Percentiles rank a stretch among this genome's conserved stretches.
Conservation (phyloP, 2,113 vertebrate genomes). For the Himantopus leucocephalus region DNA sequence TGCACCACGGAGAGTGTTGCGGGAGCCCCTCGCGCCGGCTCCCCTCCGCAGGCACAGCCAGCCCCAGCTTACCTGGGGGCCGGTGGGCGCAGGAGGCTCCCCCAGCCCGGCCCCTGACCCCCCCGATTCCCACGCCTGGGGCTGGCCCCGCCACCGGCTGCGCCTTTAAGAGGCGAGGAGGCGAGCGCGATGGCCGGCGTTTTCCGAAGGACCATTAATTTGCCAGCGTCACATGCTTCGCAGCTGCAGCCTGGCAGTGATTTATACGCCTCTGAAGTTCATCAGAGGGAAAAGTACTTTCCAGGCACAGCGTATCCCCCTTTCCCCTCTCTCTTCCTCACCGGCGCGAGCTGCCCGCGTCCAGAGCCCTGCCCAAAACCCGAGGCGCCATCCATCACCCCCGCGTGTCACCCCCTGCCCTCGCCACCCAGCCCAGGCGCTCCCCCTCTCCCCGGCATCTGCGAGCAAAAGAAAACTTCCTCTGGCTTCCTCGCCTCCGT, state of each 20-base stretch:
- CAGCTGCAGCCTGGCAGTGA: conserved; percentile 65
- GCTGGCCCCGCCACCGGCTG: background rate
- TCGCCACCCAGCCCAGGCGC: conserved; percentile 26
- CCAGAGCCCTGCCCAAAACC: background rate
- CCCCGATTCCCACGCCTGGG: background rate
- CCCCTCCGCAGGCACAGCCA: background rate
- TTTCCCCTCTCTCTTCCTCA: background rate
- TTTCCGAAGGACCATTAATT: conserved; percentile 31
- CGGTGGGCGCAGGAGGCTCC: rapidly evolving
- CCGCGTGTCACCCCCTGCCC: background rate
- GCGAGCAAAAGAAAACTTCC: conserved; percentile 62
- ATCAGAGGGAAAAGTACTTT: conserved; percentile 52
- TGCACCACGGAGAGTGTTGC: rapidly evolving
- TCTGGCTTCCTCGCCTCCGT: conserved; percentile 3
- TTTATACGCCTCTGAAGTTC: conserved; percentile 63
- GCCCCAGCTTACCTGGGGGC: background rate
- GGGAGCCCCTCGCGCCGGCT: rapidly evolving
- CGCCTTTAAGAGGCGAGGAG: conserved; percentile 22
- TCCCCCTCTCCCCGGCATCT: conserved; percentile 19
- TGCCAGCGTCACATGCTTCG: conserved; percentile 41
- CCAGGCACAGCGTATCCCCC: background rate
- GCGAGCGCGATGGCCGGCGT: background rate
- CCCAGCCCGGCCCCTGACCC: background rate
- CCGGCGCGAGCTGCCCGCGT: background rate
- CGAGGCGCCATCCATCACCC: conserved; percentile 14